Percentiles rank a stretch among this genome's conserved stretches.
These are phyloP conservation scores for Piaya cayana DNA, from an alignment of 2,113 vertebrate species.

Conservation along the genomic window DNA sequence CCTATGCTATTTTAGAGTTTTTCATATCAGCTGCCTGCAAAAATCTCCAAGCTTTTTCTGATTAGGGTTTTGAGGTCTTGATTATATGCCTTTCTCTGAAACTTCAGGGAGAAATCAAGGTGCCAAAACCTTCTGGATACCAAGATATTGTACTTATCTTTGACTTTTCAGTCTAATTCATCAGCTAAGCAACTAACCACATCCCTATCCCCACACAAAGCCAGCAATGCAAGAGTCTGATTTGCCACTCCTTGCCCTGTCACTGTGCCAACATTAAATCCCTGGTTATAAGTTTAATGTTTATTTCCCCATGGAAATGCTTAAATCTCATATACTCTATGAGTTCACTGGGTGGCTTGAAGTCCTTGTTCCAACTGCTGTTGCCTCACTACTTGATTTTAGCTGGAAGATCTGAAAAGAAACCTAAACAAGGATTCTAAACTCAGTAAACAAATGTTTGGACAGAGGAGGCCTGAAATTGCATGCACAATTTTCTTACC, in stretches of 20 bases:
- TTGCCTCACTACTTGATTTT: neutral
- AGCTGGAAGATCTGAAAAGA: neutral
- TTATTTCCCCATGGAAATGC: neutral
- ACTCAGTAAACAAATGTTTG: neutral
- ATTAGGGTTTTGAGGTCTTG: neutral
- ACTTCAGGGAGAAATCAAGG: neutral
- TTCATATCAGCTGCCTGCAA: neutral
- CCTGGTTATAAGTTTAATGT: neutral
- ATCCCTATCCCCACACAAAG: neutral
- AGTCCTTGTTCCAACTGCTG: neutral
- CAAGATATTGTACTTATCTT: neutral
- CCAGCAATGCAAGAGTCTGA: neutral
- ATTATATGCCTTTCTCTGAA: neutral
- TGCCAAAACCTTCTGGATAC: neutral
- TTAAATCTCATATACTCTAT: neutral
- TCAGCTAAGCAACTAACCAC: neutral
- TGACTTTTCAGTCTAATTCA: neutral
- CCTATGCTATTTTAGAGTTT: neutral
- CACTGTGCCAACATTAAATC: neutral
- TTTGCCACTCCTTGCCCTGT: neutral
- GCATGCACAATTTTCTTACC: neutral
- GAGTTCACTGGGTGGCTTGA: fast-evolving
- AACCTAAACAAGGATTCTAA: neutral
- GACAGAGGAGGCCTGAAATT: neutral
- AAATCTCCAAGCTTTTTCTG: neutral